Evolutionary conservation across 1,140 invertebrate genomes (phyloP).

Genomic region (Phthorimaea operculella): DNA sequence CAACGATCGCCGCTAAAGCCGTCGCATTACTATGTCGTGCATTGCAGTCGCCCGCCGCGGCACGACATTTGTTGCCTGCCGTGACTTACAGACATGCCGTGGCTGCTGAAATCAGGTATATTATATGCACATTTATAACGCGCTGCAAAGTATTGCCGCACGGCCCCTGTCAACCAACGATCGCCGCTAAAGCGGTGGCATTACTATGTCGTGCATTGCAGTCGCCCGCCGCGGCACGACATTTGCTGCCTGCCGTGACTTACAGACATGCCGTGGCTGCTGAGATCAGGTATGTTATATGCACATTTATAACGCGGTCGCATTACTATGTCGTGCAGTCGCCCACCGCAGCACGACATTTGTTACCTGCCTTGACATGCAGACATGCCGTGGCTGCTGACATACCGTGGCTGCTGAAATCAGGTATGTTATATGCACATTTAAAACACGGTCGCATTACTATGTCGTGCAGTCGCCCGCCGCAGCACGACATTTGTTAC

Average conservation of each 20-base stretch:
- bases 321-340: conserved; percentile 35
- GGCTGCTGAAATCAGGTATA: conserved; percentile 27
- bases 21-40: conserved; percentile 37
- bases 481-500: conserved; percentile 19
- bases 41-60: conserved; percentile 25
- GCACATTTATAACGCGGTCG: conserved; percentile 38
- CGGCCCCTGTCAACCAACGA: conserved; percentile 17
- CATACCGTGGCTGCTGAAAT: conserved; percentile 29
- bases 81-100: conserved; percentile 9
- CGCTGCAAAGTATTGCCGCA: conserved; percentile 37
- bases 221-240: conserved; percentile 23
- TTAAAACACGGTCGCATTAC: conserved; percentile 36
- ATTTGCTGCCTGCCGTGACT: conserved; percentile 11
- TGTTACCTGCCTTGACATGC: no score
- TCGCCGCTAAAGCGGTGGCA: conserved; percentile 30
- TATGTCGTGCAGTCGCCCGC: conserved; percentile 29
- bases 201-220: conserved; percentile 35
- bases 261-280: conserved; percentile 13
- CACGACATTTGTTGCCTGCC: conserved; percentile 14
- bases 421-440: no score
- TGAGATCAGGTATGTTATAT: conserved; percentile 29
- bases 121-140: no score
- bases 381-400: no score
- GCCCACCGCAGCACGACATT: no score
- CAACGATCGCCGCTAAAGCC: conserved; percentile 28